A percentile compares a stretch with the other conserved stretches of the same genome.
These are phyloP conservation scores for Orbicella faveolata DNA, from an alignment of 64 coral and sea anemone species.

Conservation along the genomic window DNA sequence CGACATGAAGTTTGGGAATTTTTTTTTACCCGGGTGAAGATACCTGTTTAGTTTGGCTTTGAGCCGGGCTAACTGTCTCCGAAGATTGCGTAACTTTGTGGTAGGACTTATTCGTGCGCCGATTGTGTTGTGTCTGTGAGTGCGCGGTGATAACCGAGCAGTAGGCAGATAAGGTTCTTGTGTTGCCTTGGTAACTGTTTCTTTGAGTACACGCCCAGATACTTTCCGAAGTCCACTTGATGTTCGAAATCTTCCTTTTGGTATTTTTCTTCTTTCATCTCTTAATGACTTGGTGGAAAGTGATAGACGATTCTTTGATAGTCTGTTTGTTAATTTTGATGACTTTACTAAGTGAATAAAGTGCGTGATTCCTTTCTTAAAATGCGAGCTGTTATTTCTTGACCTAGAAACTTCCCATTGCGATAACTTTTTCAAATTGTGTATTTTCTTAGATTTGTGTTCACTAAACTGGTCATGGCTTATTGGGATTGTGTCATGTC, in stretches of 20 bases:
- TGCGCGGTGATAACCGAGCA: background rate
- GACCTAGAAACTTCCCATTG: background rate
- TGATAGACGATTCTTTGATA: background rate
- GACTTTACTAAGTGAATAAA: too few species aligned
- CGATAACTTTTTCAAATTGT: background rate
- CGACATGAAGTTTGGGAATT: background rate
- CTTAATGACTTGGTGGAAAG: background rate
- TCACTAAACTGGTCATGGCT: background rate
- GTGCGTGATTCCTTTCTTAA: too few species aligned
- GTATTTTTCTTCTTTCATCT: background rate
- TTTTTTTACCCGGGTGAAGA: background rate
- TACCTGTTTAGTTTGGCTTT: slow-evolving; percentile 3
- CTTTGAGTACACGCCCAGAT: background rate
- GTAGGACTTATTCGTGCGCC: background rate
- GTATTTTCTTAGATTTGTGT: background rate
- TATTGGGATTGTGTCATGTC: background rate
- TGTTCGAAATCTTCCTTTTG: background rate
- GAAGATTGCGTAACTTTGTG: slow-evolving; percentile 9
- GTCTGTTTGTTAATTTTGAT: background rate
- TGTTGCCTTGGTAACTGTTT: background rate
- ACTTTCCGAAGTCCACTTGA: background rate
- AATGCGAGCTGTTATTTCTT: background rate
- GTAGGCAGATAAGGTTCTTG: background rate
- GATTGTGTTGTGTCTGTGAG: background rate
- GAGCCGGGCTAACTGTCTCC: background rate